Base-by-base conservation (phyloP, 2,797 vertebrate species). In the Alauda arvensis region DNA sequence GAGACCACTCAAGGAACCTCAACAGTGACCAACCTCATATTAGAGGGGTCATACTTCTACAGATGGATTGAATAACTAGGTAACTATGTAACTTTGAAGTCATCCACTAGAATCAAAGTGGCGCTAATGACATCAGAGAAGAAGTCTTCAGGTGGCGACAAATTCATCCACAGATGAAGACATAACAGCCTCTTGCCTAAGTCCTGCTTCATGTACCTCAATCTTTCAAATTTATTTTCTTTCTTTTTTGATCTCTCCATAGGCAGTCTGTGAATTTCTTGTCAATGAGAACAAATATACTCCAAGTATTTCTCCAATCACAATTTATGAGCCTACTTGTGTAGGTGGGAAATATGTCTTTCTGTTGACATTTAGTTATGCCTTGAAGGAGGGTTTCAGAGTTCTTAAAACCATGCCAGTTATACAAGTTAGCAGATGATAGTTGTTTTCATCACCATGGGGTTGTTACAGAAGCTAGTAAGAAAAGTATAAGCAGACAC, bases 361-460 rank as follows among this genome's bases (percentile, higher is more conserved):
- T 75, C 65, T 88, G 85, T 88, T 94, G 88, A 91, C 82, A 87
- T 95, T 92, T 91, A 85, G 82, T 80, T 85, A 92, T 91, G 91
- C 86, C 88, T 88, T 90, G 91, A 92, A 94, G 82, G 76, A 87
- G 52, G 52, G 40, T 78, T 88, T 90, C 76, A 69, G 72, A 84
- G 59, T 72, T 94, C 88, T 88, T 83, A 84, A 89, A 93, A 86
- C 77, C 69, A 78, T 77, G 79, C 91, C 91, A 94, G 89, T 91
- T 91, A 85, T 53, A 84, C 77, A 77, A 92, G 91, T 80, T 76
- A 87, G 59, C 77, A 93, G 92, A 91, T 88, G 88, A 92, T 85
- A 76, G 77, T 6, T 77, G 81, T 94, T 94, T 95, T 94, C 91
- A 93, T 94, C 88, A 94, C 89, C 78, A 92, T 28, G 1, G 84